Percentiles rank a stretch among this genome's conserved stretches.
phyloP scores from a whole-genome alignment of 2,797 vertebrate genomes.

The Melanogrammus aeglefinus region DNA sequence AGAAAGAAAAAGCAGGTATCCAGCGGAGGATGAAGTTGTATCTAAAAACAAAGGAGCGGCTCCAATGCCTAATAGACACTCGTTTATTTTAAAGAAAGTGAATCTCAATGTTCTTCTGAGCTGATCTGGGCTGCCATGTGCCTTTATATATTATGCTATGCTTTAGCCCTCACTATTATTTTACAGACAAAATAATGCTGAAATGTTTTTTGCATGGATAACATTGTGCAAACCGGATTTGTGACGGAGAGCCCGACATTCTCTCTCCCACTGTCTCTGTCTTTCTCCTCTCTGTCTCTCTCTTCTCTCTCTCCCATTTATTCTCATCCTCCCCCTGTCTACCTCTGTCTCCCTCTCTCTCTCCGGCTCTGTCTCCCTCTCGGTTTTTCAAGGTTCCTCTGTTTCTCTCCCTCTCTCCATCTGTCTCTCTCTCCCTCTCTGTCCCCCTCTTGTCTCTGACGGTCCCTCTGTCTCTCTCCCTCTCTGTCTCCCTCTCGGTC shows the following conservation, averaged over 20 bases:
- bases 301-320: too few species aligned
- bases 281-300: too few species aligned
- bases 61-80: too few species aligned
- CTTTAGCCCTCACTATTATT: background rate
- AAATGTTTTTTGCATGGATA: background rate
- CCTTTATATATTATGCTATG: background rate
- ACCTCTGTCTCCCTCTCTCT: background rate
- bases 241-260: background rate
- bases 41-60: too few species aligned
- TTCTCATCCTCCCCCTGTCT: too few species aligned
- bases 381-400: too few species aligned
- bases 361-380: background rate
- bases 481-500: too few species aligned
- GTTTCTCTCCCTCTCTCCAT: background rate
- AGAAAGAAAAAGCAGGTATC: too few species aligned
- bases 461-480: background rate
- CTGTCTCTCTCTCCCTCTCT: background rate
- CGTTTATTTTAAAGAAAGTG: too few species aligned
- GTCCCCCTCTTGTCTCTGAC: background rate
- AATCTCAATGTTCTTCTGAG: too few species aligned
- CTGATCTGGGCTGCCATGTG: too few species aligned
- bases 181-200: background rate
- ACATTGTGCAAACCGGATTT: background rate
- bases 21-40: too few species aligned
- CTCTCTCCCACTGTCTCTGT: background rate